These are phyloP conservation scores for Hydrotaea diabolus DNA, from an alignment of 2,888 invertebrate species.

Conservation along the genomic window DNA sequence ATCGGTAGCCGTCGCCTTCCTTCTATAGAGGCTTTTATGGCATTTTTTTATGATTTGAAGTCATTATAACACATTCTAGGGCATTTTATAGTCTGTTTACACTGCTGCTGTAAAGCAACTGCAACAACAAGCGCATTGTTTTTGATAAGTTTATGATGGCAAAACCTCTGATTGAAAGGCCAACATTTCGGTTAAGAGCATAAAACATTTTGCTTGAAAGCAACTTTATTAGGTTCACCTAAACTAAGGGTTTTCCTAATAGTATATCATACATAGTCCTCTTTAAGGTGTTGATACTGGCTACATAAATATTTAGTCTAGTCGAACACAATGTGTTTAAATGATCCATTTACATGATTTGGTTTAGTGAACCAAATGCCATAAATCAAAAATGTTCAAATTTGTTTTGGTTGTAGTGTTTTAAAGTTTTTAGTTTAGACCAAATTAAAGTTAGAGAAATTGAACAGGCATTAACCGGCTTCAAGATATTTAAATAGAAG, in stretches of 20 bases:
- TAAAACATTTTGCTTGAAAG: constrained; percentile 11
- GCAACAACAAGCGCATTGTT: background rate
- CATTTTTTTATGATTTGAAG: constrained; percentile 43
- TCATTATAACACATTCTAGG: constrained; percentile 47
- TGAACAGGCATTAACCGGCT: background rate
- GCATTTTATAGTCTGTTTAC: constrained; percentile 20
- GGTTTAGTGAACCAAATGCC: background rate
- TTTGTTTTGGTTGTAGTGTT: background rate
- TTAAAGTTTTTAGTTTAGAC: background rate
- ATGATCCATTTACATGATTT: background rate
- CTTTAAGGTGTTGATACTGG: background rate
- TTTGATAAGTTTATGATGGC: constrained; percentile 37
- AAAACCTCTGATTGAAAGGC: constrained; percentile 38
- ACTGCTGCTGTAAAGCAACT: background rate
- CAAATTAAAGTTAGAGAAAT: constrained; percentile 7
- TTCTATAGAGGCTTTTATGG: constrained; percentile 6
- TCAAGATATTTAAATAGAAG: too few relatives aligned
- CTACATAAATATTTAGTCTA: constrained; percentile 10
- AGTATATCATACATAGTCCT: background rate
- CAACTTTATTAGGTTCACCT: constrained; percentile 54
- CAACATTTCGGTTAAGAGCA: constrained; percentile 35
- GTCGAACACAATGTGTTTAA: background rate
- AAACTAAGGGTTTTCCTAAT: constrained; percentile 21
- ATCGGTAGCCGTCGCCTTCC: background rate
- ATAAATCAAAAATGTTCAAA: constrained; percentile 12